Conservation (phyloP, 1,140 invertebrate species). For the Microvelia longipes region DNA sequence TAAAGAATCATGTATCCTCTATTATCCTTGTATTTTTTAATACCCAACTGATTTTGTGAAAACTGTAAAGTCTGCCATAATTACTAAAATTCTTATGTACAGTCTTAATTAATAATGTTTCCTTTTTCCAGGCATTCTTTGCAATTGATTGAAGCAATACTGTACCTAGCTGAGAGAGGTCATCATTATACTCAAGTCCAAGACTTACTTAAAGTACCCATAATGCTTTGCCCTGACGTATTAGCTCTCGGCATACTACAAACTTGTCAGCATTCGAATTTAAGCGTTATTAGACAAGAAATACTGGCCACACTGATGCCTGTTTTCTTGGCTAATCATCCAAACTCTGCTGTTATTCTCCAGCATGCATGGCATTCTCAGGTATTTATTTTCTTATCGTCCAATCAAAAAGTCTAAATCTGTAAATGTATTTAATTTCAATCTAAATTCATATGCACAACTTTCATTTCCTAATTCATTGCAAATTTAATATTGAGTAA, state of each 20-base stretch:
- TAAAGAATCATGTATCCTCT: too few relatives aligned
- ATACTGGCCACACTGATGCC: conserved; percentile 70
- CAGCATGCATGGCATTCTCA: conserved; percentile 85
- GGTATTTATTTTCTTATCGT: conserved; percentile 16
- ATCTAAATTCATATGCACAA: not conserved
- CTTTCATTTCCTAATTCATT: not conserved
- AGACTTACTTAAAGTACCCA: conserved; percentile 81
- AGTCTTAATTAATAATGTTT: too few relatives aligned
- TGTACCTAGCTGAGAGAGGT: conserved; percentile 74
- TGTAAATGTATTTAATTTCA: conserved; percentile 3
- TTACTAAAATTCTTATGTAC: too few relatives aligned
- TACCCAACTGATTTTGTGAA: too few relatives aligned
- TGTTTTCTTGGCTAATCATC: conserved; percentile 84
- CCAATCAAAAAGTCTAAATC: not conserved
- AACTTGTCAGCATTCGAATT: conserved; percentile 45
- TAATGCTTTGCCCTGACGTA: conserved; percentile 86
- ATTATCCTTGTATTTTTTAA: too few relatives aligned
- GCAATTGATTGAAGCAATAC: conserved; percentile 73
- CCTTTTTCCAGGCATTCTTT: conserved; percentile 53
- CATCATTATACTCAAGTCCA: conserved; percentile 56
- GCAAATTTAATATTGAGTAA: too few relatives aligned
- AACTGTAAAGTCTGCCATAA: too few relatives aligned
- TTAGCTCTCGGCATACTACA: conserved; percentile 74
- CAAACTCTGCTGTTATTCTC: conserved; percentile 80
- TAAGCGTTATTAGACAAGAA: conserved; percentile 65